A percentile compares a stretch with the other conserved stretches of the same genome.
phyloP scores from a whole-genome alignment of 2,797 vertebrate genomes.

The Gymnoscopelus braueri region DNA sequence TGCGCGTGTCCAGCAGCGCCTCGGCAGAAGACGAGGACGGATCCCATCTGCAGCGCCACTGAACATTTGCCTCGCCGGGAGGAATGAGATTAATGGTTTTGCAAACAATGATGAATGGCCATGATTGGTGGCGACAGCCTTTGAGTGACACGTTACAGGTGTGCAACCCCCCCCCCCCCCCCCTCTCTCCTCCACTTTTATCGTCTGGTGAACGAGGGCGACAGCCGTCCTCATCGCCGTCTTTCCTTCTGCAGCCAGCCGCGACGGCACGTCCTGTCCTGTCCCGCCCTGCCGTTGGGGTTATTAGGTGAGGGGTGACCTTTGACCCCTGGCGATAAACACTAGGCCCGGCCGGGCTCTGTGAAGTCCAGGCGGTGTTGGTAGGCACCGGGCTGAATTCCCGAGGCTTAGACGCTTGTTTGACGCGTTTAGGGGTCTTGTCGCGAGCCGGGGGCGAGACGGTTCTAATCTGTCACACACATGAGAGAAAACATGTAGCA shows the following conservation, averaged over 20 bases:
- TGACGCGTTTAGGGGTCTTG: slow-evolving; percentile 58
- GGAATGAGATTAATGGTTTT: slow-evolving; percentile 82
- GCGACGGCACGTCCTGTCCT: slow-evolving; percentile 34
- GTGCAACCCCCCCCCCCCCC: slow-evolving; percentile 42
- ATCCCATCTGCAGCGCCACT: slow-evolving; percentile 61
- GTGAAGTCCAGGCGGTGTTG: slow-evolving; percentile 70
- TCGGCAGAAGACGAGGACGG: slow-evolving; percentile 34
- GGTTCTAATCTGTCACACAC: slow-evolving; percentile 80
- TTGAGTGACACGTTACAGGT: slow-evolving; percentile 85
- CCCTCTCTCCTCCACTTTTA: slow-evolving; percentile 14
- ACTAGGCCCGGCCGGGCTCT: slow-evolving; percentile 61
- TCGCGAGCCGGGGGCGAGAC: slow-evolving; percentile 12
- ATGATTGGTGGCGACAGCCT: slow-evolving; percentile 74
- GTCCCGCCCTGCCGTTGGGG: slow-evolving; percentile 35
- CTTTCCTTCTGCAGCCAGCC: slow-evolving; percentile 61
- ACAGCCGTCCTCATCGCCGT: slow-evolving; percentile 66
- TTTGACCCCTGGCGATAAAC: slow-evolving; percentile 80
- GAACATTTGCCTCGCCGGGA: slow-evolving; percentile 68
- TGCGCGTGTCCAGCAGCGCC: background rate
- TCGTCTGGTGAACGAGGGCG: slow-evolving; percentile 56
- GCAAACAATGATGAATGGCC: slow-evolving; percentile 81
- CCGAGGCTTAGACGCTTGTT: slow-evolving; percentile 76
- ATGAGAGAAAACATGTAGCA: slow-evolving; percentile 76
- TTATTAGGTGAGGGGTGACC: slow-evolving; percentile 73
- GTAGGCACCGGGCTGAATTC: slow-evolving; percentile 71